phyloP scores from a whole-genome alignment of 2,113 vertebrate genomes.

The Xiphophorus maculatus region DNA sequence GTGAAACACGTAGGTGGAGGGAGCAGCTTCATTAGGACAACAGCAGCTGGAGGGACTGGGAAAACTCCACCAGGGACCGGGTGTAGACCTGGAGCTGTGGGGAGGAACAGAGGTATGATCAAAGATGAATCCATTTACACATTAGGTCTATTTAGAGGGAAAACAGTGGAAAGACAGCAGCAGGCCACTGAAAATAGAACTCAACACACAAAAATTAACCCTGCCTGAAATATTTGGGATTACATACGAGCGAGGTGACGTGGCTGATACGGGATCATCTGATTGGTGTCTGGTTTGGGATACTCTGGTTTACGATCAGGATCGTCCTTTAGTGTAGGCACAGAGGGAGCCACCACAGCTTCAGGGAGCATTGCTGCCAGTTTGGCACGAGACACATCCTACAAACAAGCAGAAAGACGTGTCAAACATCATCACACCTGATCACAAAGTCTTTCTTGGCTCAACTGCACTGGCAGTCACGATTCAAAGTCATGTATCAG shows the following conservation, averaged over 20 bases:
- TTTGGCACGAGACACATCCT: conserved; percentile 98
- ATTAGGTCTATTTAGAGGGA: background rate
- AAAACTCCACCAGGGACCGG: conserved; percentile 97
- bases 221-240: background rate
- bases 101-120: conserved; percentile 14
- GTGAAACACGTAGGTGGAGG: conserved; percentile 95
- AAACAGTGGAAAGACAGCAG: background rate
- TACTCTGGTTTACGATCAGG: conserved; percentile 96
- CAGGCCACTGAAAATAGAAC: background rate
- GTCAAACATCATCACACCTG: conserved; percentile 5
- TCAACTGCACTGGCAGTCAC: background rate
- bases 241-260: conserved; percentile 95
- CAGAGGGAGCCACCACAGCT: conserved; percentile 91
- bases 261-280: conserved; percentile 99
- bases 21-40: conserved; percentile 96
- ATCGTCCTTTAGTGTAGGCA: conserved; percentile 92
- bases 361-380: conserved; percentile 91
- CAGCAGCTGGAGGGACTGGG: conserved; percentile 94
- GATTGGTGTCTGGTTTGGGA: conserved; percentile 97
- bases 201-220: background rate
- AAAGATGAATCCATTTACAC: conserved; percentile 15
- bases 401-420: conserved; percentile 20
- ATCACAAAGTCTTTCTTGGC: too few relatives aligned
- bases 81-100: conserved; percentile 92
- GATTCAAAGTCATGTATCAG: background rate